A percentile compares a stretch with the other conserved stretches of the same genome.
These are phyloP conservation scores for Daubentonia madagascariensis DNA, from an alignment of 2,113 vertebrate species.

Conservation along the genomic window DNA sequence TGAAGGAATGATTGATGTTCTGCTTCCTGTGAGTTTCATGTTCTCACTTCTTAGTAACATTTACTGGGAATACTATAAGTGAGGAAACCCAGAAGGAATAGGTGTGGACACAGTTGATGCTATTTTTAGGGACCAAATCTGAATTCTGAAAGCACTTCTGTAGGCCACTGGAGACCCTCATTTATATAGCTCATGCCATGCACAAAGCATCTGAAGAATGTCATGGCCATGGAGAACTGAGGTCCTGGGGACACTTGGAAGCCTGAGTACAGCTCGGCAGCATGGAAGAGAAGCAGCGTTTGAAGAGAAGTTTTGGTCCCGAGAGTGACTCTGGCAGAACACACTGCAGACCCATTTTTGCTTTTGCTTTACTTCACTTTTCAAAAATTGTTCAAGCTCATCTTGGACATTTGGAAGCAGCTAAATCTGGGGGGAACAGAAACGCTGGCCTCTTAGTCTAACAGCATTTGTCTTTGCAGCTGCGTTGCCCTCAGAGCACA, in stretches of 20 bases:
- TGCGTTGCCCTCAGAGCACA: slow-evolving; percentile 49
- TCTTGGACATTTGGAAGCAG: slow-evolving; percentile 35
- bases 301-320: background rate
- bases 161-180: background rate
- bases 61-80: background rate
- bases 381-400: slow-evolving; percentile 37
- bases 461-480: slow-evolving; percentile 39
- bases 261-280: background rate
- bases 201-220: background rate
- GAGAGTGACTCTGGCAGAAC: background rate
- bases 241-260: background rate
- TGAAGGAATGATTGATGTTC: background rate
- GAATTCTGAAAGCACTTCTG: background rate
- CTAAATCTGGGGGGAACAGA: background rate
- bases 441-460: background rate
- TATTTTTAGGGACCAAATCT: slow-evolving; percentile 23
- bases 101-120: background rate
- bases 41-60: slow-evolving; percentile 34
- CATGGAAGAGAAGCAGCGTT: background rate
- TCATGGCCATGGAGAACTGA: background rate
- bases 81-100: slow-evolving; percentile 8
- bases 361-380: slow-evolving; percentile 54
- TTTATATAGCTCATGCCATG: background rate
- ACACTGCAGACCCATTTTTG: background rate
- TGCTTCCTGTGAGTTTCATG: background rate